Evolutionary conservation across 2,797 vertebrate species (phyloP), one percentile per base, ranked within the genome.

Genomic region (Dermochelys coriacea): DNA sequence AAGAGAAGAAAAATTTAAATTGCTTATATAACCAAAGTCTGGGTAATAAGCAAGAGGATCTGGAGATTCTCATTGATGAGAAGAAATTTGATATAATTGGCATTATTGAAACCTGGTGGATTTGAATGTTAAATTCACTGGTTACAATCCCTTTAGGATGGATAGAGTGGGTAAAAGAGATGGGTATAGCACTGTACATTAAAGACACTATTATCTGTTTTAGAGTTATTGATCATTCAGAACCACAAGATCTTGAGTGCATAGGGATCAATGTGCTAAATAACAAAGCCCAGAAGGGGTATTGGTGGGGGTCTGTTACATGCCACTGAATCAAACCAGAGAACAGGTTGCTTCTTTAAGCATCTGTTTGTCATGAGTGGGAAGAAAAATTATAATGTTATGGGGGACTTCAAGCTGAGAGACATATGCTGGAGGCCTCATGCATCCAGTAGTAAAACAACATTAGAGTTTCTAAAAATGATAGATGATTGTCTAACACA

Each of bases 201-300:
- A 90, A 59, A 61, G 61, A n/a, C 15, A 34, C 4, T n/a, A n/a
- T n/a, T n/a, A n/a, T 18, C 61, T 64, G 31, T 16, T 16, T 64
- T 64, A 64, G 61, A 64, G 61, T 64, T 64, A 64, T 19, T n/a
- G 61, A 64, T 64, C 11, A 64, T 18, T 64, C 34, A 64, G 15
- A n/a, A 64, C 34, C 78, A 54, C 15, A 80, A 34, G 5, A 71
- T 27, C 31, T n/a, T 51, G 61, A 31, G 68, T 10, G 23, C 11
- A 3, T 1, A 2, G 45, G 31, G 57, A n/a, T 78, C 51, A n/a
- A 21, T 21, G 18, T 2, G 49, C 8, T 9, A 50, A 9, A 8
- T 21, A 83, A 64, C 61, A 64, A 64, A n/a, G 31, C 61, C 34
- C 61, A 8, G 61, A 64, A 34, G 34, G 59, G 34, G 16, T n/a